Conservation (phyloP, 2,888 invertebrate species). For the Cerceris rybyensis region DNA sequence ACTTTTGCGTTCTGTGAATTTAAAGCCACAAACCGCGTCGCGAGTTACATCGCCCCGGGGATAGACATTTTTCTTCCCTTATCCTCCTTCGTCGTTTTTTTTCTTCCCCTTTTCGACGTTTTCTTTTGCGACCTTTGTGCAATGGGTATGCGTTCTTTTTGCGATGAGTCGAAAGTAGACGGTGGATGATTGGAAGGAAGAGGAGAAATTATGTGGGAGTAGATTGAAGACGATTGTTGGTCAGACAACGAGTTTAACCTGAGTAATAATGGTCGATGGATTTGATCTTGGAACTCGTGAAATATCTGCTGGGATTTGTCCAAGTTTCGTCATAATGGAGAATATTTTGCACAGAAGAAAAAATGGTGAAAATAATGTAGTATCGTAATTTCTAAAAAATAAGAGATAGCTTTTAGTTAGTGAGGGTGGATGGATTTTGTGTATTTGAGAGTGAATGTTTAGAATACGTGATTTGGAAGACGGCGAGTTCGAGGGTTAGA, state of each 20-base stretch:
- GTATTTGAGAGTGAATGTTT: no score
- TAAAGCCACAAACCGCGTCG: constrained; percentile 16
- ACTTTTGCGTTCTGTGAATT: constrained; percentile 35
- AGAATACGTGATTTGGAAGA: no score
- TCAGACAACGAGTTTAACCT: constrained; percentile 2
- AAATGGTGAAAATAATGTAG: no score
- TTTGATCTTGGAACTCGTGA: constrained; percentile 21
- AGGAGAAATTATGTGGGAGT: background rate
- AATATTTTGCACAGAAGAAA: no score
- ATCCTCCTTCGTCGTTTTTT: constrained; percentile 24
- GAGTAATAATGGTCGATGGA: constrained; percentile 14
- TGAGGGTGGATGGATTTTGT: no score
- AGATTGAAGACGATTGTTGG: constrained; percentile 25
- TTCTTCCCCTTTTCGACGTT: background rate
- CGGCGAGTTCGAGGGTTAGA: no score
- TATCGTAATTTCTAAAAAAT: no score
- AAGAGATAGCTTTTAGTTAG: no score
- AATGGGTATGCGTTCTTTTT: no score
- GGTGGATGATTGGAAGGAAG: background rate
- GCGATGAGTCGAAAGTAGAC: background rate
- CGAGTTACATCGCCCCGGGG: constrained; percentile 32
- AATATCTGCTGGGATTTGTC: background rate
- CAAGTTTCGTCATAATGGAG: no score
- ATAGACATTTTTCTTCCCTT: constrained; percentile 4
- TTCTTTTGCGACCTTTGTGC: background rate